Percentiles rank a stretch among this genome's conserved stretches.
phyloP scores from a whole-genome alignment of 2,888 invertebrate genomes.

The Gasteruption jaculator region DNA sequence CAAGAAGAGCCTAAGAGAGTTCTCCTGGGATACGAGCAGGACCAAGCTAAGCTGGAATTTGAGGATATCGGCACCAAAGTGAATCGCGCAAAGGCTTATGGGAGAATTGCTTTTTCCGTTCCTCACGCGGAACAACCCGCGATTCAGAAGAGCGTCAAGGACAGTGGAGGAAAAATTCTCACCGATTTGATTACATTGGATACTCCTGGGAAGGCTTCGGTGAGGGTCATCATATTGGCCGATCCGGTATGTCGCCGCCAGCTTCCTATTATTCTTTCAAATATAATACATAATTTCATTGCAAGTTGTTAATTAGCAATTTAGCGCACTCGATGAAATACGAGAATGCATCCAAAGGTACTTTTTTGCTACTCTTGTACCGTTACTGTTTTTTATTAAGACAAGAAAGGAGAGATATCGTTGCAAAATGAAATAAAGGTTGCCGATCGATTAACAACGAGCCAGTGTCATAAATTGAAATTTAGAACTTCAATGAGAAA shows the following conservation, averaged over 20 bases:
- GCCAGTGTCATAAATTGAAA: too few relatives aligned
- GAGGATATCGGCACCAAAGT: conserved; percentile 66
- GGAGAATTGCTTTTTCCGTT: conserved; percentile 91
- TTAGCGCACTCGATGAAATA: too few relatives aligned
- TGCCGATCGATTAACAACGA: too few relatives aligned
- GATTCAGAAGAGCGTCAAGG: conserved; percentile 71
- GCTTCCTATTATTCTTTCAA: conserved; percentile 2
- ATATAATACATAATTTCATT: too few relatives aligned
- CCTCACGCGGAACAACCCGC: conserved; percentile 72
- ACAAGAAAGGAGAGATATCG: too few relatives aligned
- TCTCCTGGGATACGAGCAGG: conserved; percentile 66
- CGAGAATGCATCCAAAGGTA: too few relatives aligned
- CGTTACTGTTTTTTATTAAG: too few relatives aligned
- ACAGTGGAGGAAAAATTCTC: conserved; percentile 69
- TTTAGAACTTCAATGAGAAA: too few relatives aligned
- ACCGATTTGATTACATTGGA: conserved; percentile 89
- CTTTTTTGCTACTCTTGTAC: too few relatives aligned
- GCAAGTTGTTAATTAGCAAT: too few relatives aligned
- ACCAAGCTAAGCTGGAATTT: conserved; percentile 76
- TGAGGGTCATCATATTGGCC: conserved; percentile 91
- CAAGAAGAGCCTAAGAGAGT: conserved; percentile 61
- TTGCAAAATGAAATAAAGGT: too few relatives aligned
- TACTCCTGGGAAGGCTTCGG: conserved; percentile 96
- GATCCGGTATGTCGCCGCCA: conserved; percentile 84
- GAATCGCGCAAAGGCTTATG: conserved; percentile 86